Percentiles rank a stretch among this genome's conserved stretches.
phyloP scores from a whole-genome alignment of 2,797 vertebrate species.

The Mus spretus region DNA sequence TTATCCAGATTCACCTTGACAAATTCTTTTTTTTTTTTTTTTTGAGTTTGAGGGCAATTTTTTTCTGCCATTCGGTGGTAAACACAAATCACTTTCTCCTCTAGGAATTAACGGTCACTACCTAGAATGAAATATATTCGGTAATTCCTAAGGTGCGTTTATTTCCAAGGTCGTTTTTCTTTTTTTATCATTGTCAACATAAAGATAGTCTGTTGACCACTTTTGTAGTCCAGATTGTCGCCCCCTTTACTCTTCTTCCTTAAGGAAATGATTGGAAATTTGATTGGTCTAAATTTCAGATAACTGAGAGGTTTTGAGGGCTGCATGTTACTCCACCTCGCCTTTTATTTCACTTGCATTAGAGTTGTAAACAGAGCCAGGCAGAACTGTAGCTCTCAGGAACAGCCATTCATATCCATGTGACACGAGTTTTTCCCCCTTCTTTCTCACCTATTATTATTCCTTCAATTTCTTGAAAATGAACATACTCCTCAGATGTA shows the following conservation, averaged over 20 bases:
- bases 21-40: neutral
- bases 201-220: neutral
- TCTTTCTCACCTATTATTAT: neutral
- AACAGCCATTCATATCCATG: neutral
- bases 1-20: slow-evolving; percentile 34
- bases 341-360: slow-evolving; percentile 29
- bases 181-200: neutral
- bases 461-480: neutral
- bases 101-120: neutral
- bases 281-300: neutral
- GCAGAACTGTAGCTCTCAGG: neutral
- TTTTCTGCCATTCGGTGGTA: slow-evolving; percentile 27
- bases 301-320: neutral
- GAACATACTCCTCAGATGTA: neutral
- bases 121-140: slow-evolving; percentile 3
- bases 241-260: neutral
- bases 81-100: slow-evolving; percentile 45
- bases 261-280: neutral
- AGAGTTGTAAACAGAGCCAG: neutral
- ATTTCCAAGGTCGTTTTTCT: slow-evolving; percentile 45
- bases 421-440: neutral
- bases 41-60: slow-evolving; percentile 44
- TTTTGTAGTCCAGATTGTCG: neutral
- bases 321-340: neutral
- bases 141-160: slow-evolving; percentile 14